phyloP scores from a whole-genome alignment of 1,140 invertebrate genomes.

The Musca vetustissima region DNA sequence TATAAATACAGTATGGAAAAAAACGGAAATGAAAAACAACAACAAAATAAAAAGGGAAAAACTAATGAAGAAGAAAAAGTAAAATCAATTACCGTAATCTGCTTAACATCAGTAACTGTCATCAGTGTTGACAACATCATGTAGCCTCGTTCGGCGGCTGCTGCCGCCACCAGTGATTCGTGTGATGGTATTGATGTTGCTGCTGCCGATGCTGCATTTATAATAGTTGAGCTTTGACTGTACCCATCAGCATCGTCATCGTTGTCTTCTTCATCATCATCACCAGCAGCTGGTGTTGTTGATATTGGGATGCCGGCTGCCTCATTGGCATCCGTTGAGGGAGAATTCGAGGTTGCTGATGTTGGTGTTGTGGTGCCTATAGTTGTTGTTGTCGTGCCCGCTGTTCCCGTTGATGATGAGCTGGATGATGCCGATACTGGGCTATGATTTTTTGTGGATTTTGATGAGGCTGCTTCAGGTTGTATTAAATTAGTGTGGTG shows the following conservation, averaged over 20 bases:
- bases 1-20: not conserved
- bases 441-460: slow-evolving; percentile 28
- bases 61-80: slow-evolving; percentile 1
- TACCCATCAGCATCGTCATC: not conserved
- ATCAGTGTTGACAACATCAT: slow-evolving; percentile 27
- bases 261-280: not conserved
- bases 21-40: not conserved
- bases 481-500: slow-evolving; percentile 23
- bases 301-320: not conserved
- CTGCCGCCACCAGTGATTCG: slow-evolving; percentile 26
- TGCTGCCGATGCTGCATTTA: slow-evolving; percentile 16
- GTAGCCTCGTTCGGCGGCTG: slow-evolving; percentile 39
- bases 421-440: slow-evolving; percentile 5
- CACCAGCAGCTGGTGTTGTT: slow-evolving; percentile 6
- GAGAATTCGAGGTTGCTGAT: slow-evolving; percentile 8
- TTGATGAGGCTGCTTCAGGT: slow-evolving; percentile 34
- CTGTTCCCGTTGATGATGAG: slow-evolving; percentile 14
- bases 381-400: slow-evolving; percentile 26
- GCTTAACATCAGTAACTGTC: slow-evolving; percentile 51
- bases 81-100: slow-evolving; percentile 54
- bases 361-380: slow-evolving; percentile 29
- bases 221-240: slow-evolving; percentile 21
- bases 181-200: slow-evolving; percentile 16
- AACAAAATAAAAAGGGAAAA: not conserved
- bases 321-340: slow-evolving; percentile 27